phyloP scores from a whole-genome alignment of 1,140 invertebrate genomes.

The Pantala flavescens region DNA sequence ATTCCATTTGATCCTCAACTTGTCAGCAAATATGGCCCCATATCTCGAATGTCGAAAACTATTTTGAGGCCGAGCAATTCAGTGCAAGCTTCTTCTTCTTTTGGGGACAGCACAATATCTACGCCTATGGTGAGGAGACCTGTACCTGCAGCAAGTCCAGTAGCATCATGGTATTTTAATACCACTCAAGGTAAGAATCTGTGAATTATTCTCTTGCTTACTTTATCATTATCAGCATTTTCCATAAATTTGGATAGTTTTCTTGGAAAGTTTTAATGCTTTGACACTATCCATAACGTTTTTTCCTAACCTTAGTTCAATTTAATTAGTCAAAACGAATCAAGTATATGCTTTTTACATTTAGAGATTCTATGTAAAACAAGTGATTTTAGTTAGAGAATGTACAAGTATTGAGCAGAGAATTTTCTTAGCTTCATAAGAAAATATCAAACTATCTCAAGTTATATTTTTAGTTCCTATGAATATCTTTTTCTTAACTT shows the following conservation, averaged over 20 bases:
- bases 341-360: too few relatives aligned
- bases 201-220: neutral
- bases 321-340: too few relatives aligned
- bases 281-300: too few relatives aligned
- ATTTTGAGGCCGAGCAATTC: slow-evolving; percentile 29
- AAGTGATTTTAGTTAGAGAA: too few relatives aligned
- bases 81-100: slow-evolving; percentile 27
- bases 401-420: too few relatives aligned
- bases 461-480: too few relatives aligned
- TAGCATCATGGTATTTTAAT: slow-evolving; percentile 42
- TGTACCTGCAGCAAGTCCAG: slow-evolving; percentile 41
- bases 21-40: slow-evolving; percentile 67
- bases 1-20: slow-evolving; percentile 62
- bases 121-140: slow-evolving; percentile 37
- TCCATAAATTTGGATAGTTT: neutral
- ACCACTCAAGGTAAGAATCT: slow-evolving; percentile 33
- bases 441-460: too few relatives aligned
- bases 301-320: too few relatives aligned
- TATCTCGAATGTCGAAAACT: slow-evolving; percentile 54
- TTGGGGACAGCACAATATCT: slow-evolving; percentile 33
- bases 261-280: neutral
- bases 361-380: too few relatives aligned
- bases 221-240: neutral
- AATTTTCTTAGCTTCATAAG: too few relatives aligned
- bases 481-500: too few relatives aligned